These are phyloP conservation scores for Plutomurus gul DNA, from an alignment of 1,140 invertebrate genomes.

Conservation along the genomic window DNA sequence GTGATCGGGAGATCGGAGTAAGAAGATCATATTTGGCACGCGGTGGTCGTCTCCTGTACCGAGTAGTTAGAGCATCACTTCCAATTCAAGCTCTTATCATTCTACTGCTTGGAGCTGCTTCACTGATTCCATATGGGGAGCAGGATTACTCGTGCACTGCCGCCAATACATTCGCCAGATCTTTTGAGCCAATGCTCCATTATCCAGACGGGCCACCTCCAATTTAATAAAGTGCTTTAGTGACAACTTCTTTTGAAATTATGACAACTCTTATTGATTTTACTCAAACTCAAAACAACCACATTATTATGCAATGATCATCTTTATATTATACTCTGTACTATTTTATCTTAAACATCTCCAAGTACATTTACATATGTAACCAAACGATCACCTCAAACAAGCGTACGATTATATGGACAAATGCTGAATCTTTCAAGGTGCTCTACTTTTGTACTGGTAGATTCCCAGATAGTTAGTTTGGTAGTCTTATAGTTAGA, in stretches of 20 bases:
- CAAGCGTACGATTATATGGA: neutral
- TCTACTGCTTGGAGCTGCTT: conserved; percentile 82
- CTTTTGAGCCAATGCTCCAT: conserved; percentile 80
- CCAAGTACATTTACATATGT: too few species aligned
- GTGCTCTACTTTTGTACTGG: conserved; percentile 28
- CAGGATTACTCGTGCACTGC: conserved; percentile 83
- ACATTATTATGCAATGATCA: too few species aligned
- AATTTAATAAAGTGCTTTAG: conserved; percentile 64
- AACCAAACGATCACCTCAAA: too few species aligned
- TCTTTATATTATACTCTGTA: too few species aligned
- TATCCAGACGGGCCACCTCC: conserved; percentile 90
- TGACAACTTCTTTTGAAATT: neutral
- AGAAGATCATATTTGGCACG: conserved; percentile 62
- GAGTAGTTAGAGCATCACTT: conserved; percentile 84
- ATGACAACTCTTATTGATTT: neutral
- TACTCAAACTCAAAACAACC: too few species aligned
- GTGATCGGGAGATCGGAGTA: neutral
- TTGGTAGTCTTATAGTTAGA: neutral
- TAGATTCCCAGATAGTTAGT: too few species aligned
- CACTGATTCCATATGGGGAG: conserved; percentile 80
- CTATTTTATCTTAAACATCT: too few species aligned
- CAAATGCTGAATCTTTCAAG: neutral
- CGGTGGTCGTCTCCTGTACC: conserved; percentile 78
- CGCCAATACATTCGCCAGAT: conserved; percentile 74
- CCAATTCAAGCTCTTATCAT: conserved; percentile 89